These are phyloP conservation scores for Margaritifera margaritifera DNA, from an alignment of 2,888 invertebrate species.

Conservation along the genomic window DNA sequence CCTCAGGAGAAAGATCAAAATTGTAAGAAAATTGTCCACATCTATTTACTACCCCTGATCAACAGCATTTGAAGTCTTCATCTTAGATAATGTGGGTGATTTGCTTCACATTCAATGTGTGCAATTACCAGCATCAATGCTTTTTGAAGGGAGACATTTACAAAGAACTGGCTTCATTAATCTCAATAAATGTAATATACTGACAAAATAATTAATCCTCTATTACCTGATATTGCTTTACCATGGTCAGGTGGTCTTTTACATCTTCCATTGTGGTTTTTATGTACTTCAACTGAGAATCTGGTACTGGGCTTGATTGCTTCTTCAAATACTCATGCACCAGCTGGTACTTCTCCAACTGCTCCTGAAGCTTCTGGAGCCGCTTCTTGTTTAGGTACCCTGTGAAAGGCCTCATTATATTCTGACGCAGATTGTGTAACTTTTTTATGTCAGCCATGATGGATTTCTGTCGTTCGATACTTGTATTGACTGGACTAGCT, in stretches of 20 bases:
- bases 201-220: too few relatives aligned
- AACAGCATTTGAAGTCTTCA: too few relatives aligned
- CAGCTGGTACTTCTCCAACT: constrained; percentile 24
- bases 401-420: constrained; percentile 29
- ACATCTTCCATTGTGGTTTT: constrained; percentile 33
- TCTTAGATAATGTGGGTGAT: too few relatives aligned
- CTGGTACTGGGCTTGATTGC: constrained; percentile 17
- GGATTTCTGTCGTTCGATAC: neutral
- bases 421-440: constrained; percentile 23
- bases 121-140: too few relatives aligned
- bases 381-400: constrained; percentile 38
- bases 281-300: constrained; percentile 25
- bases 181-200: too few relatives aligned
- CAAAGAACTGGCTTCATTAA: too few relatives aligned
- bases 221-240: constrained; percentile 34
- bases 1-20: too few relatives aligned
- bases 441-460: constrained; percentile 8
- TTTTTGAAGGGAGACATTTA: too few relatives aligned
- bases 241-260: constrained; percentile 30
- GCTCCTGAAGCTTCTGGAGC: constrained; percentile 30
- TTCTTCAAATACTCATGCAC: constrained; percentile 33
- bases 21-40: too few relatives aligned
- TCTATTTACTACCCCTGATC: too few relatives aligned
- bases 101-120: too few relatives aligned
- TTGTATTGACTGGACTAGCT: neutral